These are phyloP conservation scores for Oconnorella tubifera DNA, from an alignment of 2,888 invertebrate genomes.

Conservation along the genomic window DNA sequence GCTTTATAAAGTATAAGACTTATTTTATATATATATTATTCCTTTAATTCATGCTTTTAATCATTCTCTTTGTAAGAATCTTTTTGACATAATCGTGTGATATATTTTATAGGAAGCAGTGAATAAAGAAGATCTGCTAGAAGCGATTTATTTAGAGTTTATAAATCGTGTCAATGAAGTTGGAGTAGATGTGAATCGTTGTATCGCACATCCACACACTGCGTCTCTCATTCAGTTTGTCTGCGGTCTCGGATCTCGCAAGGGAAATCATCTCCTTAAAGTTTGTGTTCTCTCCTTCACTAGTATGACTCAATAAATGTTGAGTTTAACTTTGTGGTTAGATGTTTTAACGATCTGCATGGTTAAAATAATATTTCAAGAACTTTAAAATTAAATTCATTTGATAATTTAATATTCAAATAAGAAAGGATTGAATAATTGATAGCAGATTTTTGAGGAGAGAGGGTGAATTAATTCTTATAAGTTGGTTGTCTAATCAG, in stretches of 20 bases:
- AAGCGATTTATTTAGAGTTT: slow-evolving; percentile 78
- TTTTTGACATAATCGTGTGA: no score
- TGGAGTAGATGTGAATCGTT: slow-evolving; percentile 92
- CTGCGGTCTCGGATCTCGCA: slow-evolving; percentile 92
- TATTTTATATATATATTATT: no score
- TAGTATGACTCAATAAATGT: not conserved
- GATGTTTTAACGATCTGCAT: not conserved
- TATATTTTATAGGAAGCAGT: slow-evolving; percentile 55
- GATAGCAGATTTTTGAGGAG: no score
- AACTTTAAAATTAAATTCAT: no score
- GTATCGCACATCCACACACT: slow-evolving; percentile 82
- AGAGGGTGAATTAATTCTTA: no score
- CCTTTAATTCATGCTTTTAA: no score
- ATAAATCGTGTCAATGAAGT: slow-evolving; percentile 96
- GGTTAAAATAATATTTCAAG: not conserved
- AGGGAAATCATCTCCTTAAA: slow-evolving; percentile 64
- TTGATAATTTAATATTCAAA: no score
- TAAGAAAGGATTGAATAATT: no score
- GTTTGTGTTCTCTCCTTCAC: slow-evolving; percentile 31
- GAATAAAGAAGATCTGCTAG: slow-evolving; percentile 78
- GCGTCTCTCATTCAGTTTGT: slow-evolving; percentile 87
- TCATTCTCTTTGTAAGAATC: no score
- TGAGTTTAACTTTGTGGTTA: not conserved
- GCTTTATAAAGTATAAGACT: no score
- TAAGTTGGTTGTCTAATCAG: no score